A percentile compares a stretch with the other conserved stretches of the same genome.
phyloP scores from a whole-genome alignment of 2,113 vertebrate species.

The Oryzias woworae region DNA sequence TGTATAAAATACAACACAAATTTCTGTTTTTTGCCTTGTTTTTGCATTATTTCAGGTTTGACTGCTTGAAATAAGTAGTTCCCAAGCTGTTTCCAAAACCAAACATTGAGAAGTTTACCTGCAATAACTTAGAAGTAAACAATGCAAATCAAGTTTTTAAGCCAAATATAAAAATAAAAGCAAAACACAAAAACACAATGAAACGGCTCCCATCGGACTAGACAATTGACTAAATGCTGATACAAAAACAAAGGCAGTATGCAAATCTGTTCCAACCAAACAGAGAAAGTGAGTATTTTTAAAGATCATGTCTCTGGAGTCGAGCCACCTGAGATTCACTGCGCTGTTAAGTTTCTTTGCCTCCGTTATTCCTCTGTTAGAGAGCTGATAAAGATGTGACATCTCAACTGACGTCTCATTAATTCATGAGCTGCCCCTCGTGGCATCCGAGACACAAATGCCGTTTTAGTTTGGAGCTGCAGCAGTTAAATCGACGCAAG shows the following conservation, averaged over 20 bases:
- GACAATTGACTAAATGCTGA: neutral
- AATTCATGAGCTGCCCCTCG: constrained; percentile 62
- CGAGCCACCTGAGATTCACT: constrained; percentile 35
- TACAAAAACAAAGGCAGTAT: constrained; percentile 7
- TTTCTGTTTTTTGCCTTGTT: no score
- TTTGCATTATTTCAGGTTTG: no score
- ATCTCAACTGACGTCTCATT: constrained; percentile 67
- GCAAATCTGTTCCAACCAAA: constrained; percentile 29
- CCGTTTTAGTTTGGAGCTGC: constrained; percentile 39
- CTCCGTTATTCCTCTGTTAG: constrained; percentile 33
- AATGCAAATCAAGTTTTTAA: no score
- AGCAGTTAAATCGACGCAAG: constrained; percentile 31
- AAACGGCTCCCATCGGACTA: neutral
- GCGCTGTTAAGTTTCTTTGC: constrained; percentile 17
- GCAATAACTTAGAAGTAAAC: no score
- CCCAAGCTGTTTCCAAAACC: no score
- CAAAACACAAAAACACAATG: neutral
- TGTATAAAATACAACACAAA: no score
- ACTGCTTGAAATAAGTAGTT: no score
- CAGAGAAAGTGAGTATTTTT: constrained; percentile 20
- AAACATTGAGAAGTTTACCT: no score
- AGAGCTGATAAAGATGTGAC: constrained; percentile 66
- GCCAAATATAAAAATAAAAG: no score
- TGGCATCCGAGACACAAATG: constrained; percentile 43
- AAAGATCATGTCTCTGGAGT: constrained; percentile 25